These are phyloP conservation scores for Ptychobarbus kaznakovi DNA, from an alignment of 2,797 vertebrate genomes.

Conservation along the genomic window DNA sequence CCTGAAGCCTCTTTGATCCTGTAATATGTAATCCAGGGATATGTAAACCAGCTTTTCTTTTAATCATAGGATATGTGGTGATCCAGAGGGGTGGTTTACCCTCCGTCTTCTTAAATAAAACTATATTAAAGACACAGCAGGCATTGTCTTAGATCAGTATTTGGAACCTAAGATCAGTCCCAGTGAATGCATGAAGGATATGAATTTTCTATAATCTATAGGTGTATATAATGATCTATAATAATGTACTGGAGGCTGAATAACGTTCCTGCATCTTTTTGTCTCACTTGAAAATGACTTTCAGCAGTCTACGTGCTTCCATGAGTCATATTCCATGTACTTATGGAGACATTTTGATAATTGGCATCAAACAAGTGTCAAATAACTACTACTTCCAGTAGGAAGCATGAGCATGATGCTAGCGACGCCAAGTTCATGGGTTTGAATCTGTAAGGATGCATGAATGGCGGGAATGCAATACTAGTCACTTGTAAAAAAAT, in stretches of 20 bases:
- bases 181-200: neutral
- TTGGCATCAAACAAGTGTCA: neutral
- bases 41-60: constrained; percentile 37
- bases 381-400: neutral
- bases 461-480: neutral
- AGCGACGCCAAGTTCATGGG: neutral
- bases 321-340: neutral
- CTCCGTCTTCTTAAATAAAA: neutral
- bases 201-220: neutral
- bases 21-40: constrained; percentile 26
- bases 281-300: neutral
- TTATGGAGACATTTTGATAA: neutral
- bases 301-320: neutral
- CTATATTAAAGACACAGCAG: neutral
- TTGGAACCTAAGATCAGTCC: neutral
- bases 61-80: constrained; percentile 18
- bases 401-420: neutral
- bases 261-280: neutral
- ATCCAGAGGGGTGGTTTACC: neutral
- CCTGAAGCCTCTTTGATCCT: constrained; percentile 20
- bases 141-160: neutral
- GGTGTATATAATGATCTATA: neutral
- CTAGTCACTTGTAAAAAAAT: neutral
- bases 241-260: neutral
- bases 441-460: neutral